Base-by-base conservation (phyloP, 2,113 vertebrate genomes). In the Cephalopholis sonnerati region DNA sequence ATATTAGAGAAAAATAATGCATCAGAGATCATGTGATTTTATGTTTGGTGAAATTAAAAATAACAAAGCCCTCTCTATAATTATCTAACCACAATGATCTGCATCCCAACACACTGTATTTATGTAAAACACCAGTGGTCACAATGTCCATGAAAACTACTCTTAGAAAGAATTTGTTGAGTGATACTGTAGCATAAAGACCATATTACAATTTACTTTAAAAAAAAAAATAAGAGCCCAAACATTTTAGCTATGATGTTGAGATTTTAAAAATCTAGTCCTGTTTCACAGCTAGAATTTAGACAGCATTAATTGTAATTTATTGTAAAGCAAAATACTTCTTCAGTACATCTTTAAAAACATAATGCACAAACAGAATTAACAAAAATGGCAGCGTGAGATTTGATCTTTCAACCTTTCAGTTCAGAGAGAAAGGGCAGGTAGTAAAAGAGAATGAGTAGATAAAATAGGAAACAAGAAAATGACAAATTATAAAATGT, bases 391-490 rank as follows among this genome's bases (percentile, higher is more conserved):
- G 20, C 7, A 24, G 67, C 20, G 10, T 61, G 82, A 27, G 20
- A 74, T 66, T 41, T 16, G 39, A 50, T 61, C 4, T 41, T 69
- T 51, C n/a, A n/a, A n/a, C n/a, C n/a, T 50, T 48, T 69, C 18
- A 24, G 25, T 63, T 76, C 25, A 64, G 48, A 46, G 36, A 65
- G 10, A 74, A 20, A 48, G 46, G 36, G 12, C 20, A 72, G 64
- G 59, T 18, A 22, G n/a, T 48, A 22, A 54, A 54, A 41, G 2
- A 74, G 74, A 72, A 32, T 55, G 44, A 64, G 24, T 11, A 77
- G 13, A 11, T 64, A 69, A 83, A 86, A 67, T 74, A 62, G 48
- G 44, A 87, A 81, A 79, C 71, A 84, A 53, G 70, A 22, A 84
- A 89, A 78, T 68, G 24, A 53, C 7, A 44, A 73, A 46, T 63